Base-by-base conservation (phyloP, 2,888 invertebrate species). In the Morpho helenor region DNA sequence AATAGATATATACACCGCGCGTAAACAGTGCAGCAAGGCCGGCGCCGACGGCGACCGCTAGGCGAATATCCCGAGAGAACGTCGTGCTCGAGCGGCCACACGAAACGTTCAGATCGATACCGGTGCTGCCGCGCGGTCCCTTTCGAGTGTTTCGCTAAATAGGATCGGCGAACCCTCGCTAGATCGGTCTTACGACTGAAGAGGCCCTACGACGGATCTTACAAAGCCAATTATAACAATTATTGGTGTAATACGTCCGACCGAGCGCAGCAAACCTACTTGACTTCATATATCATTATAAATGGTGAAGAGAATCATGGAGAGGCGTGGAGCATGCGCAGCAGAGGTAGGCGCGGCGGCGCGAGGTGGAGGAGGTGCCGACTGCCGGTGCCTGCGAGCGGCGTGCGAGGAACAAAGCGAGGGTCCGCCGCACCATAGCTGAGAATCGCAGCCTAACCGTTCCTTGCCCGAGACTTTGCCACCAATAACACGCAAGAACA, bases 1-100 rank as follows among this genome's bases (percentile, higher is more conserved):
- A 83, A 82, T 75, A 60, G 62, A 62, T 65, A 54, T 77, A 69
- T 76, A 82, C 77, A 76, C 76, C 74, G 74, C 84, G 80, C 81
- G 85, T 83, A 84, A 86, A 87, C 84, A 82, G 82, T 77, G 77
- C 79, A 81, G 80, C 82, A 86, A 82, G 84, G 84, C 85, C 87
- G 87, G 88, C 86, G 87, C 89, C 82, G 82, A 84, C 87, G 86
- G 82, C 87, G 83, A 87, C 78, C 81, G 80, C 79, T 82, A 78
- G 79, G 71, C 83, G 84, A 87, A 81, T 87, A 87, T 88, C 82
- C 82, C 84, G 85, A 80, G 84, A 83, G 80, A 80, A 76, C 80
- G 85, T 76, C 76, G 84, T 79, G 80, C 84, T 77, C 85, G 79
- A 84, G 75, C 84, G 82, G 76, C 75, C 79, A 77, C 78, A 79